Conservation (phyloP, 2,113 vertebrate genomes). For the Zonotrichia leucophrys region DNA sequence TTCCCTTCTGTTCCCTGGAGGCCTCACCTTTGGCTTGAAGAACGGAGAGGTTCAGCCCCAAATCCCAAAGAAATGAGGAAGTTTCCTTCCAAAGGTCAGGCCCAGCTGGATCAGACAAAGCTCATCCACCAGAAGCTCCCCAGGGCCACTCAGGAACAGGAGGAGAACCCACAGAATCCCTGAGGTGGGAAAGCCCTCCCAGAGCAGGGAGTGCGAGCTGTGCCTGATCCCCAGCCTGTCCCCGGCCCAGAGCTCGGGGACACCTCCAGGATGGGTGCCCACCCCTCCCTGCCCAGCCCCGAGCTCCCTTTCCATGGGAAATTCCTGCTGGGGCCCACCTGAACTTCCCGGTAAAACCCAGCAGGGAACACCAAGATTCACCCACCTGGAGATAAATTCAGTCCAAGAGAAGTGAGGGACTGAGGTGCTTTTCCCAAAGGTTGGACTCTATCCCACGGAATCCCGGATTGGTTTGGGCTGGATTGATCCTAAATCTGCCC, state of each 20-base stretch:
- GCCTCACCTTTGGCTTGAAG: neutral
- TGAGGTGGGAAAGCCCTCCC: neutral
- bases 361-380: rapidly evolving
- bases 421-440: neutral
- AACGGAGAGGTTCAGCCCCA: neutral
- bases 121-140: neutral
- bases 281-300: neutral
- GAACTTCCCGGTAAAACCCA: rapidly evolving
- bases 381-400: neutral
- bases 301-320: neutral
- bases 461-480: rapidly evolving
- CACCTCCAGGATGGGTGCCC: neutral
- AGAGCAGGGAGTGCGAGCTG: rapidly evolving
- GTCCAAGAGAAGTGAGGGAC: rapidly evolving
- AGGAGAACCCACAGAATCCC: rapidly evolving
- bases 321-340: neutral
- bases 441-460: rapidly evolving
- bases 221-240: neutral
- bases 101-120: neutral
- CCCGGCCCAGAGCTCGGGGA: neutral
- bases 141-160: rapidly evolving
- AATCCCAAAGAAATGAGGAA: rapidly evolving
- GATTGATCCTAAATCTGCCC: rapidly evolving
- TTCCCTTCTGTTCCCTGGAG: neutral
- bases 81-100: neutral